These are phyloP conservation scores for Champsocephalus gunnari DNA, from an alignment of 2,797 vertebrate genomes.

Conservation along the genomic window DNA sequence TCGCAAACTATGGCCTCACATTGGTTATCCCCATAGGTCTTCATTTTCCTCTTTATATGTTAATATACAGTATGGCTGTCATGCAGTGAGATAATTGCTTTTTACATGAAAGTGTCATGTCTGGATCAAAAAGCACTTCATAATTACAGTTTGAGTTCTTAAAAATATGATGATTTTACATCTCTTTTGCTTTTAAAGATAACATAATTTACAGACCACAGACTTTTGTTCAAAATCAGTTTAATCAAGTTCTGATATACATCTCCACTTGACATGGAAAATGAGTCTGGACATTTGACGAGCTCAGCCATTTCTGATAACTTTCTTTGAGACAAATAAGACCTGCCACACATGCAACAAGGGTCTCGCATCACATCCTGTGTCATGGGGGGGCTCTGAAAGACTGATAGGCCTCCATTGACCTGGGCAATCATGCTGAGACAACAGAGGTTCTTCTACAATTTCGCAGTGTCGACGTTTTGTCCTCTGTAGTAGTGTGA, in stretches of 20 bases:
- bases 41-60: slow-evolving; percentile 40
- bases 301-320: slow-evolving; percentile 58
- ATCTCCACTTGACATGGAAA: slow-evolving; percentile 35
- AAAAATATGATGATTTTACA: slow-evolving; percentile 6
- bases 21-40: slow-evolving; percentile 30
- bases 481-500: not conserved
- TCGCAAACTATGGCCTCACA: slow-evolving; percentile 41
- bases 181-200: slow-evolving; percentile 7
- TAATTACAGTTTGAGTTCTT: slow-evolving; percentile 25
- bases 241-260: slow-evolving; percentile 62
- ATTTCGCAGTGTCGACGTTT: slow-evolving; percentile 24
- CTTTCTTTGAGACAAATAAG: slow-evolving; percentile 79
- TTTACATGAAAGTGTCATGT: slow-evolving; percentile 21
- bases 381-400: slow-evolving; percentile 53
- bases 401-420: slow-evolving; percentile 63
- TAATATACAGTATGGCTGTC: slow-evolving; percentile 30
- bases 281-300: slow-evolving; percentile 64
- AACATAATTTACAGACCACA: not conserved
- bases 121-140: slow-evolving; percentile 20
- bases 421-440: slow-evolving; percentile 48
- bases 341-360: slow-evolving; percentile 66
- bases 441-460: slow-evolving; percentile 38
- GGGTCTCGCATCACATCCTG: slow-evolving; percentile 68
- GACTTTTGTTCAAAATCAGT: not conserved
- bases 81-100: slow-evolving; percentile 31